These are phyloP conservation scores for Cepaea nemoralis DNA, from an alignment of 1,140 invertebrate species.

Conservation along the genomic window DNA sequence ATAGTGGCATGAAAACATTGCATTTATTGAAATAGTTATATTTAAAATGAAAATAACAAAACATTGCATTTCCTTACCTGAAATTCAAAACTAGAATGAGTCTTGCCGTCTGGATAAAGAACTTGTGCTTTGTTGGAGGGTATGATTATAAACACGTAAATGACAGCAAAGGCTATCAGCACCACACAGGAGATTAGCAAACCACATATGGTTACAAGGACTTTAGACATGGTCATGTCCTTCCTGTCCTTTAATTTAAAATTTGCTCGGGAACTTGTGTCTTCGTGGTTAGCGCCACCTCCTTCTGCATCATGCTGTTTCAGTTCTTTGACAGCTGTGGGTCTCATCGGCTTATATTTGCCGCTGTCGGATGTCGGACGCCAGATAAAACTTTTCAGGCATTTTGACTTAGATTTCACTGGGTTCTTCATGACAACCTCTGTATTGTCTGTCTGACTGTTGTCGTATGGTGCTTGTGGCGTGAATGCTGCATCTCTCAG, in stretches of 20 bases:
- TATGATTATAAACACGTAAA: conserved; percentile 44
- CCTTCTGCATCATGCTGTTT: not conserved
- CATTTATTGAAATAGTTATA: too few species aligned
- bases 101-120: conserved; percentile 13
- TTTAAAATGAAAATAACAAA: too few species aligned
- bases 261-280: conserved; percentile 44
- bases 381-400: not conserved
- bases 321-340: not conserved
- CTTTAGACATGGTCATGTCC: not conserved
- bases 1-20: too few species aligned
- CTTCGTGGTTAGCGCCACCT: not conserved
- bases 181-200: conserved; percentile 25
- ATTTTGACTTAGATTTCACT: not conserved
- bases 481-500: not conserved
- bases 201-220: conserved; percentile 30
- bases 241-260: conserved; percentile 1
- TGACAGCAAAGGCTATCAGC: conserved; percentile 19
- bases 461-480: not conserved
- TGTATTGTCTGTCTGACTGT: not conserved
- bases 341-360: conserved; percentile 11
- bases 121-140: conserved; percentile 18
- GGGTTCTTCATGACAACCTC: not conserved
- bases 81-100: not conserved
- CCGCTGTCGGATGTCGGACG: not conserved
- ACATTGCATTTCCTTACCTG: not conserved